A percentile compares a stretch with the other conserved stretches of the same genome.
Conservation (phyloP, 2,888 invertebrate genomes). For the Prionchulus punctatus region DNA sequence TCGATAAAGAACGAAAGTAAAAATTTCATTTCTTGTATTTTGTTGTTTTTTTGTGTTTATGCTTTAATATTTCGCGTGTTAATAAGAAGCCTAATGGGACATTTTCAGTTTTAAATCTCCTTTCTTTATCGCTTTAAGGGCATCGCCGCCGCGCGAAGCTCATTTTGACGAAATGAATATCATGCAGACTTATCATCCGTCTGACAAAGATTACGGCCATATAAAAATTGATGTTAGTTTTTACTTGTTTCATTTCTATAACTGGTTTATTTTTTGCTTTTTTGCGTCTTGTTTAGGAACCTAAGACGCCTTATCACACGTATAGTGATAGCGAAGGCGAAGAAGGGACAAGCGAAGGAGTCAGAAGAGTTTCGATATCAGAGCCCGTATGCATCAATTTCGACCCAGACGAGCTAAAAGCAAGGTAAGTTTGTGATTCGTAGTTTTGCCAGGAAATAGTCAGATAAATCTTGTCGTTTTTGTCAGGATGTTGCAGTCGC, state of each 20-base stretch:
- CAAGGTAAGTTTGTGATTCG: background rate
- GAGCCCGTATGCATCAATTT: background rate
- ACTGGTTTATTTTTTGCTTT: background rate
- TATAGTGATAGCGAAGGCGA: constrained; percentile 36
- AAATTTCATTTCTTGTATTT: background rate
- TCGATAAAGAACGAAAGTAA: constrained; percentile 1
- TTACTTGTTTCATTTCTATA: background rate
- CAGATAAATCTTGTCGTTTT: too few relatives aligned
- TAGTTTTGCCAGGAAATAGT: too few relatives aligned
- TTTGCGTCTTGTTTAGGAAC: constrained; percentile 62
- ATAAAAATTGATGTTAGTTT: constrained; percentile 54
- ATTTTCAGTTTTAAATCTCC: too few relatives aligned
- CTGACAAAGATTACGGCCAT: constrained; percentile 95
- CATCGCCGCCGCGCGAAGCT: constrained; percentile 12
- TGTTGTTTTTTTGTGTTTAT: background rate
- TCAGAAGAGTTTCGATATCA: constrained; percentile 10
- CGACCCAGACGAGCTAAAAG: background rate
- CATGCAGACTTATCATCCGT: constrained; percentile 86
- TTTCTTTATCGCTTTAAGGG: too few relatives aligned
- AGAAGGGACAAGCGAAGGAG: constrained; percentile 20
- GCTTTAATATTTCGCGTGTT: too few relatives aligned
- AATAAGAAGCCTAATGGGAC: too few relatives aligned
- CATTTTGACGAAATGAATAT: constrained; percentile 84
- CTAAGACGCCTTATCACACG: constrained; percentile 76
- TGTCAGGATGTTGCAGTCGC: too few relatives aligned